Conservation (phyloP, 2,797 vertebrate genomes). For the Peromyscus attwateri region DNA sequence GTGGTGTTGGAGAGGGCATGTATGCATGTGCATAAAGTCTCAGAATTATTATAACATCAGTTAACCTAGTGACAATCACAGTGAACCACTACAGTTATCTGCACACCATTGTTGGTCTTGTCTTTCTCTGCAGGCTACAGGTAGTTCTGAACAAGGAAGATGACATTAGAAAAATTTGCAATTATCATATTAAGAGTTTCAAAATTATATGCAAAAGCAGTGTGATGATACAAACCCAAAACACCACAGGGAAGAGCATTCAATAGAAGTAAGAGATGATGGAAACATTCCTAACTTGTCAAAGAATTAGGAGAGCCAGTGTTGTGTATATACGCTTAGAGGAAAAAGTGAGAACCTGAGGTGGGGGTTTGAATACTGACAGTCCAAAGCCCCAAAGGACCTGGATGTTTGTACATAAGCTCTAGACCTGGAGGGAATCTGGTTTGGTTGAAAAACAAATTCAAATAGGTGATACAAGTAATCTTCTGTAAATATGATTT, state of each 20-base stretch:
- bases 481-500: slow-evolving; percentile 67
- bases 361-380: neutral
- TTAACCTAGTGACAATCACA: neutral
- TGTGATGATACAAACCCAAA: slow-evolving; percentile 36
- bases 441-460: slow-evolving; percentile 63
- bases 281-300: slow-evolving; percentile 51
- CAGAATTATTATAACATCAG: neutral
- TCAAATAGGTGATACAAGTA: slow-evolving; percentile 59
- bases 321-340: neutral
- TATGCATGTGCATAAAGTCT: neutral
- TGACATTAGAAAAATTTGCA: neutral
- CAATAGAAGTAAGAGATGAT: neutral
- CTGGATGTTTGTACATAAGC: neutral
- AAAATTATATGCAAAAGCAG: slow-evolving; percentile 45
- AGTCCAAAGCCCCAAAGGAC: slow-evolving; percentile 17
- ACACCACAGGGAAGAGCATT: slow-evolving; percentile 25
- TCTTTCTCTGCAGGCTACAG: neutral
- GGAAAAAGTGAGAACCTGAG: neutral
- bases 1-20: neutral
- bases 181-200: neutral
- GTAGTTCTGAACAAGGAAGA: neutral
- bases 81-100: neutral
- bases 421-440: slow-evolving; percentile 22
- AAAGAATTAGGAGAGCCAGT: slow-evolving; percentile 56
- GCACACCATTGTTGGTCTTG: neutral